phyloP scores from a whole-genome alignment of 2,797 vertebrate genomes.

The Trachurus trachurus region DNA sequence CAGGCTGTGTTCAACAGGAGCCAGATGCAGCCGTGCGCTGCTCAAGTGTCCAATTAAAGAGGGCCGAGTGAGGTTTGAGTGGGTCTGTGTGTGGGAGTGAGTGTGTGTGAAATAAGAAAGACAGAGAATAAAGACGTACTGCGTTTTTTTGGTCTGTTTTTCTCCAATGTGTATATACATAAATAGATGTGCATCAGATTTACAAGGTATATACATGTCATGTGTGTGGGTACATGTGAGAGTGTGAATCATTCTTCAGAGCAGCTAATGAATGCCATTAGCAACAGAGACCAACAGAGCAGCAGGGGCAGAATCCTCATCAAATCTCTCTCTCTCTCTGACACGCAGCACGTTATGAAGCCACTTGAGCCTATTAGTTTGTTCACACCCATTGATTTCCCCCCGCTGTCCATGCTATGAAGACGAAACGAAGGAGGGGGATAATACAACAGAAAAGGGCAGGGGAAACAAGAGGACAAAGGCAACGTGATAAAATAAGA shows the following conservation, averaged over 20 bases:
- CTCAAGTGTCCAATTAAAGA: conserved; percentile 98
- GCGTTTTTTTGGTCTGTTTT: conserved; percentile 6
- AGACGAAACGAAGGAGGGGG: conserved; percentile 15
- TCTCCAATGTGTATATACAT: conserved; percentile 1
- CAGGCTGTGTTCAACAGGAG: conserved; percentile 95
- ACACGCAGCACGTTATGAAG: conserved; percentile 44
- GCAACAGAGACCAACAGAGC: conserved; percentile 72
- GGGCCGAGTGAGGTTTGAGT: conserved; percentile 88
- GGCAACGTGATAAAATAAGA: conserved; percentile 33
- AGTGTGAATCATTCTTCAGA: conserved; percentile 80
- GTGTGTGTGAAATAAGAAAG: conserved; percentile 62
- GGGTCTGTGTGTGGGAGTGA: conserved; percentile 78
- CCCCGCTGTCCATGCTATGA: conserved; percentile 44
- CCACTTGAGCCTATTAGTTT: conserved; percentile 71
- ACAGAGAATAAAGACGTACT: conserved; percentile 23
- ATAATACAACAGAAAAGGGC: conserved; percentile 8
- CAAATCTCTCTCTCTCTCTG: conserved; percentile 50
- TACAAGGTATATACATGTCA: conserved; percentile 15
- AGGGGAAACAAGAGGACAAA: conserved; percentile 41
- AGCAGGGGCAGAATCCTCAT: conserved; percentile 64
- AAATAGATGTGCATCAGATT: not conserved
- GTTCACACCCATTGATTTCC: conserved; percentile 66
- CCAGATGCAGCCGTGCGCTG: conserved; percentile 89
- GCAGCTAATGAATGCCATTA: conserved; percentile 82
- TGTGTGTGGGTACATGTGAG: conserved; percentile 41